Percentiles rank a stretch among this genome's conserved stretches.
phyloP scores from a whole-genome alignment of 1,140 invertebrate species.

The Sycophila sp. region DNA sequence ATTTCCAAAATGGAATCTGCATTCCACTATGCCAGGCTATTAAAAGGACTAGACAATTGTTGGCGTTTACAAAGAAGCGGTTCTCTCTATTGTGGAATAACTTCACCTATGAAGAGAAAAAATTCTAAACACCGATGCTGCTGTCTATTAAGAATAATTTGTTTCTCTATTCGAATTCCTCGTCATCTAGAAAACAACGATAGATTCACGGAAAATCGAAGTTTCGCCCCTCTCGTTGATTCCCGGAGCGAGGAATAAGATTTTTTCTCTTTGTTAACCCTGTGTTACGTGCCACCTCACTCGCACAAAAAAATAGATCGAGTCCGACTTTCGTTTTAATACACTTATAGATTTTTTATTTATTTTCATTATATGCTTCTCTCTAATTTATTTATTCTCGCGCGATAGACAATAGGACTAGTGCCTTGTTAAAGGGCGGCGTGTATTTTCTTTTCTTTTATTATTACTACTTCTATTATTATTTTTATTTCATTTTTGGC shows the following conservation, averaged over 20 bases:
- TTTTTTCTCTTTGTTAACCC: slow-evolving; percentile 27
- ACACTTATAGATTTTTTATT: slow-evolving; percentile 8
- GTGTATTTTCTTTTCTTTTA: slow-evolving; percentile 1
- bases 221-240: not conserved
- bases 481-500: not conserved
- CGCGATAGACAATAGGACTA: slow-evolving; percentile 7
- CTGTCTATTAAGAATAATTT: slow-evolving; percentile 1
- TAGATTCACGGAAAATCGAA: not conserved
- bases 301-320: slow-evolving; percentile 37
- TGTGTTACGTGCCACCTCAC: slow-evolving; percentile 32
- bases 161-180: slow-evolving; percentile 20
- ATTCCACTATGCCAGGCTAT: too few relatives aligned
- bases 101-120: not conserved
- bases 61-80: not conserved
- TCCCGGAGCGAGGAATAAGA: slow-evolving; percentile 21
- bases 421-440: not conserved
- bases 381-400: too few relatives aligned
- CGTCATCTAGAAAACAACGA: slow-evolving; percentile 13
- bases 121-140: not conserved
- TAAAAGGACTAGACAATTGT: not conserved
- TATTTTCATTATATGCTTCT: too few relatives aligned
- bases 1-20: too few relatives aligned
- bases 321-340: slow-evolving; percentile 11
- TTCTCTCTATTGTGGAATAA: not conserved
- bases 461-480: not conserved